These are phyloP conservation scores for Virgularia gustaviana DNA, from an alignment of 92 coral and sea anemone genomes.

Conservation along the genomic window DNA sequence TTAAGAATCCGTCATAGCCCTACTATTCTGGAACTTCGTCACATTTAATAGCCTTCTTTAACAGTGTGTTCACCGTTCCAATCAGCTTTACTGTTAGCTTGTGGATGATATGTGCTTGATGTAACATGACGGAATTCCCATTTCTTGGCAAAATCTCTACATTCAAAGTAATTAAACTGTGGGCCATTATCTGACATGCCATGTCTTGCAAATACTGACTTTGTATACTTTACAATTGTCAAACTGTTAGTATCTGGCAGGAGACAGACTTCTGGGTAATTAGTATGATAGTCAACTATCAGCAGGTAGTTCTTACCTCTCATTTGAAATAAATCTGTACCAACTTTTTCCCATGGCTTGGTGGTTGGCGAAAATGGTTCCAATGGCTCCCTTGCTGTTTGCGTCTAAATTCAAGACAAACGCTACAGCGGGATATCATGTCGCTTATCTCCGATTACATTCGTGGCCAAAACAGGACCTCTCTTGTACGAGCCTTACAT, in stretches of 20 bases:
- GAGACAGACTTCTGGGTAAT: constrained; percentile 33
- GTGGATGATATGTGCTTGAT: no score
- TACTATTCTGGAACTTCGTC: no score
- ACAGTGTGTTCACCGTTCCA: no score
- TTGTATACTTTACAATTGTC: constrained; percentile 24
- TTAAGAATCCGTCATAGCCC: no score
- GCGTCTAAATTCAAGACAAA: constrained; percentile 16
- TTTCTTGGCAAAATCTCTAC: no score
- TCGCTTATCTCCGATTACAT: constrained; percentile 35
- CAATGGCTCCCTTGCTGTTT: constrained; percentile 38
- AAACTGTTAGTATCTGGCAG: constrained; percentile 31
- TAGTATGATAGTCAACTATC: constrained; percentile 23
- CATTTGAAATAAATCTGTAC: constrained; percentile 38
- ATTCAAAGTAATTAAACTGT: no score
- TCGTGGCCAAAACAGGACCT: constrained; percentile 41
- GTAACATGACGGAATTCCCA: no score
- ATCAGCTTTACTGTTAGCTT: no score
- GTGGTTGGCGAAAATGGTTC: constrained; percentile 28
- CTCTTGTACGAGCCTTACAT: constrained; percentile 9
- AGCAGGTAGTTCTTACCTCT: constrained; percentile 37
- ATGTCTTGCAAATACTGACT: constrained; percentile 39
- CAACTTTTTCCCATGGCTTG: constrained; percentile 31
- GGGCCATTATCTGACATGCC: no score
- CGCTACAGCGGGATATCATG: constrained; percentile 32
- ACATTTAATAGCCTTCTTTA: no score